These are phyloP conservation scores for Orientallactaga bullata DNA, from an alignment of 2,113 vertebrate genomes.

Conservation along the genomic window DNA sequence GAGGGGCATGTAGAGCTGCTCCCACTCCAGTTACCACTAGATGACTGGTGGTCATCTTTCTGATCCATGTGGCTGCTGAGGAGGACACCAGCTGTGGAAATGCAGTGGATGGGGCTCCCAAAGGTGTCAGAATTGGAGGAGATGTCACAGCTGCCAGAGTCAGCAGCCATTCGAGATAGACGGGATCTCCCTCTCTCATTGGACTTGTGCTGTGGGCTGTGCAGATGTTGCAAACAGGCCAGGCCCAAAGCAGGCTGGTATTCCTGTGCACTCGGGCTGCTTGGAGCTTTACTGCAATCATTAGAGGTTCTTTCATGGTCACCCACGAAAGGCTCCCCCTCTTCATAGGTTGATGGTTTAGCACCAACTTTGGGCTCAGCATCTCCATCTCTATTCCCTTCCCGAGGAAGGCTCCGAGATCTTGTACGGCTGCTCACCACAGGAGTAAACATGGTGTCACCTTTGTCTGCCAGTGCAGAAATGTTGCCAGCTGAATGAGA, in stretches of 20 bases:
- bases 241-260: slow-evolving; percentile 89
- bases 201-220: slow-evolving; percentile 90
- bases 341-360: slow-evolving; percentile 89
- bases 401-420: slow-evolving; percentile 95
- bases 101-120: slow-evolving; percentile 95
- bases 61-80: slow-evolving; percentile 95
- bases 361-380: slow-evolving; percentile 88
- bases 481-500: slow-evolving; percentile 97
- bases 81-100: slow-evolving; percentile 93
- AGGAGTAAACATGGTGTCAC: slow-evolving; percentile 89
- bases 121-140: slow-evolving; percentile 98
- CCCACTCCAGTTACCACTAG: slow-evolving; percentile 98
- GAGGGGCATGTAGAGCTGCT: slow-evolving; percentile 98
- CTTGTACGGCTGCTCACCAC: slow-evolving; percentile 89
- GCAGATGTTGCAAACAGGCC: slow-evolving; percentile 90
- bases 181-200: slow-evolving; percentile 90
- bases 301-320: slow-evolving; percentile 87
- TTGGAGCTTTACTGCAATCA: slow-evolving; percentile 89
- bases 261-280: slow-evolving; percentile 88
- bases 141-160: slow-evolving; percentile 97
- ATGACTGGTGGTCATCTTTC: slow-evolving; percentile 98
- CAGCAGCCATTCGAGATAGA: slow-evolving; percentile 91
- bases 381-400: slow-evolving; percentile 88
- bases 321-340: slow-evolving; percentile 89
- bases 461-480: slow-evolving; percentile 90